These are phyloP conservation scores for Balearica regulorum DNA, from an alignment of 2,797 vertebrate genomes.

Conservation along the genomic window DNA sequence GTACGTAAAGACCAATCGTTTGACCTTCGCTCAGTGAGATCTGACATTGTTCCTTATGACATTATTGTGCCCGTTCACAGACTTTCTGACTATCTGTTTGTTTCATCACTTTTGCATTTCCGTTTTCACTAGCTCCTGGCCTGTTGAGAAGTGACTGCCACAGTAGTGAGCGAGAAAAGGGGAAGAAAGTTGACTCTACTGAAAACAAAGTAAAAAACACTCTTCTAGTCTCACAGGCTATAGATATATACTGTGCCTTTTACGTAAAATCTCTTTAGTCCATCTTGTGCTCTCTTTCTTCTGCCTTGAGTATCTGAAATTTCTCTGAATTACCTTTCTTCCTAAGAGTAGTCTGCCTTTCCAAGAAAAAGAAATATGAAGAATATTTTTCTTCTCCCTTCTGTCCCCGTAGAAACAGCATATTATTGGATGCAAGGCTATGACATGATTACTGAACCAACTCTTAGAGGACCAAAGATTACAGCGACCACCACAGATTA, in stretches of 20 bases:
- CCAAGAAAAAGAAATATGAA: not conserved
- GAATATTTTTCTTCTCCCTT: not conserved
- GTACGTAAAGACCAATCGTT: not conserved
- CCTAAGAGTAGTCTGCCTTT: not conserved
- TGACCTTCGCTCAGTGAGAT: not conserved
- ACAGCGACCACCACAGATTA: not conserved
- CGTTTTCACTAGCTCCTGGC: not conserved
- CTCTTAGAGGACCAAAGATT: not conserved
- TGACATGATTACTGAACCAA: not conserved
- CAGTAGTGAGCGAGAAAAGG: not conserved
- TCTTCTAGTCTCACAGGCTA: not conserved
- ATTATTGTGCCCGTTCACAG: fast-evolving
- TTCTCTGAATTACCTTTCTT: not conserved
- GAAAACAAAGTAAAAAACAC: not conserved
- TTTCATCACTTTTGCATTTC: fast-evolving
- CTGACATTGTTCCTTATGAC: fast-evolving
- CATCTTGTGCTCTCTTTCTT: not conserved
- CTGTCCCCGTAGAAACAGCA: not conserved
- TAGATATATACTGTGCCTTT: not conserved
- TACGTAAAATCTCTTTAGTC: not conserved
- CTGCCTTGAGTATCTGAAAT: not conserved
- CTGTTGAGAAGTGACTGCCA: not conserved
- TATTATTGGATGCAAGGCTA: not conserved
- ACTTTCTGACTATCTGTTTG: not conserved
- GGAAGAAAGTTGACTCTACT: not conserved